Evolutionary conservation across 2,797 vertebrate species (phyloP).

Genomic region (Megaceryle alcyon): DNA sequence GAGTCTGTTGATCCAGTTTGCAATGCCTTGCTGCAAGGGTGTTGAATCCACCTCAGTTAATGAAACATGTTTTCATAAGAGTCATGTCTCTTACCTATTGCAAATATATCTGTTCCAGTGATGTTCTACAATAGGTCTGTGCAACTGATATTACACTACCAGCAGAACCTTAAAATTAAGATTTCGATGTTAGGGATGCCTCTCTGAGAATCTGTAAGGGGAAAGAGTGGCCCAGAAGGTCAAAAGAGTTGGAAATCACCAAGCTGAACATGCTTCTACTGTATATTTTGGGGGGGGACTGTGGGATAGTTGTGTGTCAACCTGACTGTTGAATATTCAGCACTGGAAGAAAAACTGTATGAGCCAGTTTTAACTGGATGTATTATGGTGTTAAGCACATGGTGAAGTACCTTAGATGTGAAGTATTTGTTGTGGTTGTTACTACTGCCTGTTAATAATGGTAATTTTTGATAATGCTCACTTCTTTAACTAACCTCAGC

Average conservation of each 20-base stretch:
- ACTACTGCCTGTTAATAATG: background rate
- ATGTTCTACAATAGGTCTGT: background rate
- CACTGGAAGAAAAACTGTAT: rapidly evolving
- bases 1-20: background rate
- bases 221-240: background rate
- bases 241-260: background rate
- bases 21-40: background rate
- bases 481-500: background rate
- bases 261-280: background rate
- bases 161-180: background rate
- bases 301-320: background rate
- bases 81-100: background rate
- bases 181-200: background rate
- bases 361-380: background rate
- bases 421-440: background rate
- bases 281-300: background rate
- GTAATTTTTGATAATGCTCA: background rate
- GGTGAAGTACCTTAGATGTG: background rate
- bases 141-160: background rate
- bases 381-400: background rate
- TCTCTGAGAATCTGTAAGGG: background rate
- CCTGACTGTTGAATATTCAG: background rate
- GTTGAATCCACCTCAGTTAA: background rate
- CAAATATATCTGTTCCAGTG: background rate
- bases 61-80: background rate